Conservation (phyloP, 2,888 invertebrate genomes). For the Rotaria macrura region DNA sequence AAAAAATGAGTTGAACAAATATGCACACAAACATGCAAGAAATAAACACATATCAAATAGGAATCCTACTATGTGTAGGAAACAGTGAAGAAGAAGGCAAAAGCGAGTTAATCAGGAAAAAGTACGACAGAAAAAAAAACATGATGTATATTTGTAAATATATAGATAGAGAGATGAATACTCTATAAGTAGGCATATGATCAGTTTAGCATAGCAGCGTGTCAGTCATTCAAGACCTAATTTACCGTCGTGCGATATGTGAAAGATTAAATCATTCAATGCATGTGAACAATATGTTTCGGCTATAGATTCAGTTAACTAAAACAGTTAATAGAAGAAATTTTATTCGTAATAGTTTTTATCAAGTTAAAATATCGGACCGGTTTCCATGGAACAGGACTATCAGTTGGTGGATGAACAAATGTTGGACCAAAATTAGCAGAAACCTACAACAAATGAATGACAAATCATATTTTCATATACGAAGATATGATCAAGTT, state of each 20-base stretch:
- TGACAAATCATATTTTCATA: not conserved
- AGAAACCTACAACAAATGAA: not conserved
- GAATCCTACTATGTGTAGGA: not conserved
- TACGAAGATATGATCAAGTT: too few species aligned
- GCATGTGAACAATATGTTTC: conserved; percentile 21
- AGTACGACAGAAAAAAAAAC: not conserved
- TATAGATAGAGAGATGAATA: not conserved
- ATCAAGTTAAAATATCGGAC: not conserved
- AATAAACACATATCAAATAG: too few species aligned
- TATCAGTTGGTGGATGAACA: conserved; percentile 9
- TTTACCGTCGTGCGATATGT: conserved; percentile 27
- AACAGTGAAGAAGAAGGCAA: not conserved
- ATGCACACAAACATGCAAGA: not conserved
- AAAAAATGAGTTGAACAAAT: not conserved
- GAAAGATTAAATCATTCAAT: conserved; percentile 28
- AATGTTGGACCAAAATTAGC: conserved; percentile 32
- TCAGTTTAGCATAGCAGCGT: not conserved
- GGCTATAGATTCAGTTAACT: conserved; percentile 15
- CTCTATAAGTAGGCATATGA: not conserved
- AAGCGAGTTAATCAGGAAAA: not conserved
- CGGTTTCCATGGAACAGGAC: conserved; percentile 19
- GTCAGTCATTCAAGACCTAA: conserved; percentile 1
- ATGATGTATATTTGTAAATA: not conserved
- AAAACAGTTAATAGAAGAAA: too few species aligned
- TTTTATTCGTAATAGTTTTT: too few species aligned